phyloP scores from a whole-genome alignment of 2,888 invertebrate genomes.

The Dryadula phaetusa region DNA sequence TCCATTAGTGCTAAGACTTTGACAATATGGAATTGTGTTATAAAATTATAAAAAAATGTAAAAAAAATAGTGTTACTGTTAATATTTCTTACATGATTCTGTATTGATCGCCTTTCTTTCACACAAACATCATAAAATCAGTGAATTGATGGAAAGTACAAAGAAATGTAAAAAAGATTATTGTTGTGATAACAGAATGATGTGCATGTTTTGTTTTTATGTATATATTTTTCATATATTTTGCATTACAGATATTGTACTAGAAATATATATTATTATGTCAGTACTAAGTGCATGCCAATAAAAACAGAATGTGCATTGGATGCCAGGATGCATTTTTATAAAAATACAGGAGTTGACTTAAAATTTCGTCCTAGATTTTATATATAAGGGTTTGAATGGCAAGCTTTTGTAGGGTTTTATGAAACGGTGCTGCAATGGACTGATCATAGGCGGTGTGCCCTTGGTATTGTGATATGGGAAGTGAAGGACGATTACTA shows the following conservation, averaged over 20 bases:
- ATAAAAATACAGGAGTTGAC: slow-evolving; percentile 51
- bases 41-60: slow-evolving; percentile 66
- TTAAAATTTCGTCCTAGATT: slow-evolving; percentile 54
- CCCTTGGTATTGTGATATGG: slow-evolving; percentile 75
- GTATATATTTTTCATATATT: slow-evolving; percentile 23
- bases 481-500: slow-evolving; percentile 56
- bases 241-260: slow-evolving; percentile 26
- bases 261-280: slow-evolving; percentile 20
- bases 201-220: slow-evolving; percentile 46
- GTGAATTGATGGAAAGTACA: slow-evolving; percentile 66
- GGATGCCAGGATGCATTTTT: slow-evolving; percentile 53
- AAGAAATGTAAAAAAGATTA: slow-evolving; percentile 50
- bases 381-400: slow-evolving; percentile 43
- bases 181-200: slow-evolving; percentile 56
- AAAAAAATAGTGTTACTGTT: slow-evolving; percentile 60
- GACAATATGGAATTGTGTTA: slow-evolving; percentile 76
- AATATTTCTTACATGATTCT: slow-evolving; percentile 46
- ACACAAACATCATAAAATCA: slow-evolving; percentile 47
- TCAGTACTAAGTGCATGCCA: slow-evolving; percentile 28
- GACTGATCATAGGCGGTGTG: slow-evolving; percentile 55
- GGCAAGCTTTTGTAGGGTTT: slow-evolving; percentile 36
- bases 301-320: slow-evolving; percentile 41
- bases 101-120: slow-evolving; percentile 41
- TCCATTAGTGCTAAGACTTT: slow-evolving; percentile 52
- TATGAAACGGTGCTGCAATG: slow-evolving; percentile 57